phyloP scores from a whole-genome alignment of 2,888 invertebrate genomes.

The Athetis lepigone region DNA sequence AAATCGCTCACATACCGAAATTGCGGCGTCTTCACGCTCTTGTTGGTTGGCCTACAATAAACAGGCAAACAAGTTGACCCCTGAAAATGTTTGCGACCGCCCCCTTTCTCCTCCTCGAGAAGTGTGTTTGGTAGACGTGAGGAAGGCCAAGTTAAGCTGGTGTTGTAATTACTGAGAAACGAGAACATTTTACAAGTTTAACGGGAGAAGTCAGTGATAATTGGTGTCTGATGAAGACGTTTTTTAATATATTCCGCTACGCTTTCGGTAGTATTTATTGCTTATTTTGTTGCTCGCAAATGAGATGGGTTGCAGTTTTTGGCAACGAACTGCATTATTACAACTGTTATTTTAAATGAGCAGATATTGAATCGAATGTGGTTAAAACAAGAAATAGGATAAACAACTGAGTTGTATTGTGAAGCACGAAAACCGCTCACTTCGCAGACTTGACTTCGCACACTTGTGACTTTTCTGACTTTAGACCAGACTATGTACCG shows the following conservation, averaged over 20 bases:
- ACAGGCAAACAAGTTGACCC: conserved; percentile 53
- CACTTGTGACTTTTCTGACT: no score
- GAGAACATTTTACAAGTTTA: conserved; percentile 67
- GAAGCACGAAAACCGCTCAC: not conserved
- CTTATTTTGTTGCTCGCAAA: conserved; percentile 43
- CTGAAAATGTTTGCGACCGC: conserved; percentile 22
- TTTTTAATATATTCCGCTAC: conserved; percentile 50
- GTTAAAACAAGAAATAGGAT: not conserved
- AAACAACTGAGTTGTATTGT: no score
- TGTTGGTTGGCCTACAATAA: conserved; percentile 70
- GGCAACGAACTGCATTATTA: conserved; percentile 24
- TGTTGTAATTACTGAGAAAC: conserved; percentile 63
- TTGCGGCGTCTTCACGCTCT: conserved; percentile 78
- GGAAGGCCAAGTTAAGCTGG: conserved; percentile 57
- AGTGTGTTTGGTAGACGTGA: conserved; percentile 11
- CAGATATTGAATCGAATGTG: not conserved
- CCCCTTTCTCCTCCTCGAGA: conserved; percentile 3
- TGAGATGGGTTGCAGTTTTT: conserved; percentile 42
- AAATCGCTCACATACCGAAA: conserved; percentile 73
- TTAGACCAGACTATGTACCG: no score
- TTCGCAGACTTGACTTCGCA: no score
- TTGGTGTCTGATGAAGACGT: conserved; percentile 65
- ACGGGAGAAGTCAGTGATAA: conserved; percentile 68
- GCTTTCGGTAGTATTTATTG: conserved; percentile 55
- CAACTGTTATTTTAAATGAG: not conserved